A percentile compares a stretch with the other conserved stretches of the same genome.
Conservation (phyloP, 2,888 invertebrate species). For the Aspidiotus destructor region DNA sequence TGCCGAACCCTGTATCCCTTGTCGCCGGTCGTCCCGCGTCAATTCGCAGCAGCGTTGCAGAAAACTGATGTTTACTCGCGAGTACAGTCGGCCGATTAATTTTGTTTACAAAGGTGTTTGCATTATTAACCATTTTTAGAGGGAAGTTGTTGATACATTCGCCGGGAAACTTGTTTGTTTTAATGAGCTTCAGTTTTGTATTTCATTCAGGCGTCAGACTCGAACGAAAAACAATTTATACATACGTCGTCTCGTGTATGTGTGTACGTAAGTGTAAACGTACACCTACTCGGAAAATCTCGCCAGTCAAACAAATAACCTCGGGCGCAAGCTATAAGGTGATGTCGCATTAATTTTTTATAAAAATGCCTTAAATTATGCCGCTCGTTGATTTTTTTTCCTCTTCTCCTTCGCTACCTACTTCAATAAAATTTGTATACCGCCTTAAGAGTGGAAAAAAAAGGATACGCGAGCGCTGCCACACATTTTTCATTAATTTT, state of each 20-base stretch:
- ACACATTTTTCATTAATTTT: no score
- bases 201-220: neutral
- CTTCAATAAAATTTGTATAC: neutral
- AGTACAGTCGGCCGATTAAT: constrained; percentile 33
- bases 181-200: constrained; percentile 31
- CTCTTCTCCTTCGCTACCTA: neutral
- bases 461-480: neutral
- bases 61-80: constrained; percentile 19
- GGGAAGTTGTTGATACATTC: constrained; percentile 31
- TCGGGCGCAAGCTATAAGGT: constrained; percentile 7
- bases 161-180: constrained; percentile 28
- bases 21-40: constrained; percentile 8
- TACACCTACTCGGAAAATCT: neutral
- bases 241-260: neutral
- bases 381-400: neutral
- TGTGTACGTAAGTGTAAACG: neutral
- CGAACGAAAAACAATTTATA: no score
- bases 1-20: constrained; percentile 3
- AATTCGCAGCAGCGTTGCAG: neutral
- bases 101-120: constrained; percentile 33
- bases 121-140: constrained; percentile 32
- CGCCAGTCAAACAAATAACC: constrained; percentile 23
- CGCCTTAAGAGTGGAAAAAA: neutral
- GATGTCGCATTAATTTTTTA: constrained; percentile 28
- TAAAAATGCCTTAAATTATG: neutral